Evolutionary conservation across 2,797 vertebrate species (phyloP), one percentile per base, ranked within the genome.

Genomic region (Anguilla obscura): DNA sequence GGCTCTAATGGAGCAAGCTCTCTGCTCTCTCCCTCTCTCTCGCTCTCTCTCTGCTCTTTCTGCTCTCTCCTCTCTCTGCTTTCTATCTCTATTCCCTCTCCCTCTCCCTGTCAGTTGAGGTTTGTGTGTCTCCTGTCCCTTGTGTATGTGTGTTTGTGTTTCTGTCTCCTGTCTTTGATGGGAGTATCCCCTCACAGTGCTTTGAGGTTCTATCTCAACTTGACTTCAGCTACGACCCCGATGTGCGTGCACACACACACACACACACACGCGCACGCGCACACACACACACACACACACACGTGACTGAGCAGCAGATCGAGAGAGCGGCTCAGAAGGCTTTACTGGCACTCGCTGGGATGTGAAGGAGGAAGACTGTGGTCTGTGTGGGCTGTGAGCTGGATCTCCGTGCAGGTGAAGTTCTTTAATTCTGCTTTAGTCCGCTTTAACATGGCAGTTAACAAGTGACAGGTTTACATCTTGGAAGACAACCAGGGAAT

Each of bases 251-350:
- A 79, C 87, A 90, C 90, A 87, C 87, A 88, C 88, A 88, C 89
- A 88, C 87, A 90, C 90, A 89, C 71, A 36, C 90, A 91, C 90
- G 88, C 69, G 60, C 91, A 84, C 92, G 91, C 89, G 1, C 50
- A 52, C 50, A 10, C 89, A 40, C 90, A 90, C 50, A 10, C 89
- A 40, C 90, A 90, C 88, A 89, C 79, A 54, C 91, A 86, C 92
- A 91, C 89, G 92, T 89, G 89, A 90, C 89, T 84, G 87, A 27
- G 87, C 66, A 87, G 89, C 79, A 66, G 85, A 88, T n/a, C 85
- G 86, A 86, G 86, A 89, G 88, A 90, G 80, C 85, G 88, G 50
- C 85, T 85, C 80, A 80, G 52, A 90, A 86, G 74, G 86, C 89
- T 89, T 86, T 80, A 89, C 71, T 89, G 87, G 83, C 88, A 82